Evolutionary conservation across 2,888 invertebrate species (phyloP), one percentile per base, ranked within the genome.

Genomic region (Tenthredo mesomela): DNA sequence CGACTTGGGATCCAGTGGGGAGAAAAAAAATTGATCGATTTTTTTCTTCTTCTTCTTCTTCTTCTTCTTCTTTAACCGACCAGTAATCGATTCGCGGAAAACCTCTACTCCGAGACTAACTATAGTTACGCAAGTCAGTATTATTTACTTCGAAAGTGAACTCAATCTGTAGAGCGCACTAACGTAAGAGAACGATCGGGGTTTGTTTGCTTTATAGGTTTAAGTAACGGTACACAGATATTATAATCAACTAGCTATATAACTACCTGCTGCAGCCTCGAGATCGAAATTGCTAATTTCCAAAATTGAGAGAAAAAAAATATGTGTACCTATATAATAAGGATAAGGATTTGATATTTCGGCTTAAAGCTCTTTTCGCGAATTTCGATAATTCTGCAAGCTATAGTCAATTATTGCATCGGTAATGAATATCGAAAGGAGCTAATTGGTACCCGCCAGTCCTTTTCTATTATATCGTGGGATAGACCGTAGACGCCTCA

Each of bases 51-150:
- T n/a, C 40, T 71, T 71, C 21, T 5, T 7, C n/a, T 71, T 71
- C 37, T 21, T 73, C 21, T 10, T 47, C 43, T 73, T 21, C 10
- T 43, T 43, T 18, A 33, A 43, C 21, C 5, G 21, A n/a, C 73
- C 73, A 47, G 73, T 73, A 73, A 73, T 73, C 73, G 73, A 73
- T 73, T 73, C 73, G 73, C 73, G 73, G 73, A 73, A 73, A 73
- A 43, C 73, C 21, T 43, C 12, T 21, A 3, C n/a, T 47, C 73
- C 73, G 40, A n/a, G 37, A 21, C 25, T 40, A 73, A 47, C 73
- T 12, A 73, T 67, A 67, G 43, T 73, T 73, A 73, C 73, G 73
- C 73, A 73, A 73, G 43, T 73, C 43, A 47, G 43, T 43, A 43
- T 73, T 71, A 71, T 71, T 71, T 43, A n/a, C 21, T 73, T 40